phyloP scores from a whole-genome alignment of 2,113 vertebrate species.

The Cyanoramphus novaezelandiae region DNA sequence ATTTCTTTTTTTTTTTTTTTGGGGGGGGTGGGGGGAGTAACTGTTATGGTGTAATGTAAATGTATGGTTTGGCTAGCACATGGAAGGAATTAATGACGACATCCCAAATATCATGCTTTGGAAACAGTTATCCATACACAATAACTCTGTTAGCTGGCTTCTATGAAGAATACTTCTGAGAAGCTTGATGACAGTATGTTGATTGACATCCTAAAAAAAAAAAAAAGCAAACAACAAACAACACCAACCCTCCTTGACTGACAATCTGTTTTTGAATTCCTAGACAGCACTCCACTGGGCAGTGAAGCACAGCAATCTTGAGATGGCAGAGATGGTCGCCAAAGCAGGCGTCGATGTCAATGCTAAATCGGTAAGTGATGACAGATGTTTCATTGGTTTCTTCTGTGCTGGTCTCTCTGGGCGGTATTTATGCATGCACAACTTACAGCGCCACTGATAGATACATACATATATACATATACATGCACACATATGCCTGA shows the following conservation, averaged over 20 bases:
- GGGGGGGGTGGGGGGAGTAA: not conserved
- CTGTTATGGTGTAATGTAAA: conserved; percentile 20
- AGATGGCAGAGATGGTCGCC: conserved; percentile 77
- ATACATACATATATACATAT: not conserved
- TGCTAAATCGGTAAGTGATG: conserved; percentile 80
- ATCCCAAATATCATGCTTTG: conserved; percentile 10
- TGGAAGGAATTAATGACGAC: conserved; percentile 7
- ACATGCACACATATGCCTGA: not conserved
- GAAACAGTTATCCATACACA: conserved; percentile 19
- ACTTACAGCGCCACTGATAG: conserved; percentile 6
- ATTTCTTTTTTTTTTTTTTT: not conserved
- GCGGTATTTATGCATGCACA: conserved; percentile 70
- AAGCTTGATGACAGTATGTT: conserved; percentile 56
- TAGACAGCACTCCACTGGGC: conserved; percentile 80
- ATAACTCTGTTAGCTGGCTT: conserved; percentile 40
- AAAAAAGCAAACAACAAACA: not conserved
- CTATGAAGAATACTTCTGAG: conserved; percentile 24
- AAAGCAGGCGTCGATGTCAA: conserved; percentile 79
- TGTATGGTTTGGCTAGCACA: not conserved
- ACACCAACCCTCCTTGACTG: conserved; percentile 59
- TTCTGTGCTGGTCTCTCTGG: conserved; percentile 60
- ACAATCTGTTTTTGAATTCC: conserved; percentile 63
- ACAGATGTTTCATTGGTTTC: conserved; percentile 73
- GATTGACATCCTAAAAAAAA: conserved; percentile 55
- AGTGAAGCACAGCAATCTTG: conserved; percentile 66